Percentiles rank a stretch among this genome's conserved stretches.
Conservation (phyloP, 2,797 vertebrate genomes). For the Hypotaenidia okinawae region DNA sequence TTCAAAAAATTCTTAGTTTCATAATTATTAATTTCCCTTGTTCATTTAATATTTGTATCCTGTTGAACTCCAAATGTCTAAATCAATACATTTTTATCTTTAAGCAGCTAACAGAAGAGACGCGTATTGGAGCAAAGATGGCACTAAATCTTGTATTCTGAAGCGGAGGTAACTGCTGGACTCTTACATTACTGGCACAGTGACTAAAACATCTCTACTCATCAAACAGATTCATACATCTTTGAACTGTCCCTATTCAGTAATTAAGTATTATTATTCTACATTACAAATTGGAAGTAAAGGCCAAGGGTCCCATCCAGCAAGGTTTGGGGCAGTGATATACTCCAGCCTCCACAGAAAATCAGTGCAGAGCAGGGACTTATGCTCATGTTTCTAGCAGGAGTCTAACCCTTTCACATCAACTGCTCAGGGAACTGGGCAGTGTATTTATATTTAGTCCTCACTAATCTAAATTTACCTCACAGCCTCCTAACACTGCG, state of each 20-base stretch:
- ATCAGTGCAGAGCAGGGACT: neutral
- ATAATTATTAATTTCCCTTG: neutral
- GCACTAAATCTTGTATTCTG: neutral
- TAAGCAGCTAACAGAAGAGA: neutral
- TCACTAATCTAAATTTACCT: slow-evolving; percentile 21
- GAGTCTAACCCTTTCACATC: neutral
- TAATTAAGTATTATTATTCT: neutral
- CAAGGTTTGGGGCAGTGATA: neutral
- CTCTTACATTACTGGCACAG: neutral
- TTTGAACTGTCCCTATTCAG: neutral
- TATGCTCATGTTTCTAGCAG: neutral
- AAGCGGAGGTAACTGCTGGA: neutral
- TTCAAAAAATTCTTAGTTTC: neutral
- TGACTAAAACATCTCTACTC: neutral
- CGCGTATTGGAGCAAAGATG: neutral
- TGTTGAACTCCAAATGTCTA: neutral
- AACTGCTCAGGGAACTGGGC: neutral
- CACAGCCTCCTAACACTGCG: neutral
- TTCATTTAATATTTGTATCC: neutral
- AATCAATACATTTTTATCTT: neutral
- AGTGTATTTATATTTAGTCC: slow-evolving; percentile 42
- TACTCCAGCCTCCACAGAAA: neutral
- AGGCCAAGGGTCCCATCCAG: neutral
- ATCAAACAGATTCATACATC: neutral
- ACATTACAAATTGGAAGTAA: neutral